Base-by-base conservation (phyloP, 2,888 invertebrate genomes). In the Buathra laborator region DNA sequence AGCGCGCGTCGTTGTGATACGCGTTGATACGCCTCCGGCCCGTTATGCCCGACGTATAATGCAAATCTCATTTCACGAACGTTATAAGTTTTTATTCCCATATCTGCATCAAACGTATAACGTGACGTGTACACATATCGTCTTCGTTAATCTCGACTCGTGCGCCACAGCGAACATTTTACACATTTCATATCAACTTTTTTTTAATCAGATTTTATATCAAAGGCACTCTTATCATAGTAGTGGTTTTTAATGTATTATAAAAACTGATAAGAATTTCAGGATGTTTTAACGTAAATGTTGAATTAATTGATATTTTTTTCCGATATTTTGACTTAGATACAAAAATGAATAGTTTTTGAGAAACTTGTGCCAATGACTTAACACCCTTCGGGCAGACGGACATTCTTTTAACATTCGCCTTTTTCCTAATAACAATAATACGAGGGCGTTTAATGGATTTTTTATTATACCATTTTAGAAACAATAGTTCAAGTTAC, bases 51-150 rank as follows among this genome's bases (percentile, higher is more conserved):
- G 46, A 68, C 53, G 64, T 37, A 70, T 53, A 46, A 59, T 19
- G 59, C 24, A 64, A 71, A 76, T 80, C 80, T 80, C 67, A 80
- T 84, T 80, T 84, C 66, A 24, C 56, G 79, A 70, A 68, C 83
- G 59, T 64, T 70, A 70, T 70, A 85, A 51, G 51, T n/a, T 76
- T 76, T 82, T 51, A 48, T 81, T 64, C 43, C 51, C 59, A 32
- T 67, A 29, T 44, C 66, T 9, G 19, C 3, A 9, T 53, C 53
- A 53, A 19, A 7, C 19, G 16, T 53, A 59, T 19, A 29, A n/a
- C 24, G 16, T 10, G 19, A 29, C 7, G 12, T 0, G 29, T 46
- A 9, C 10, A 46, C 24, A 12, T 68, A 43, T 48, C 66, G 16
- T 12, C 10, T 59, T 29, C 14, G 59, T 48, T 68, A 48, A 68